phyloP scores from a whole-genome alignment of 1,140 invertebrate species.

The Megathymus violae region DNA sequence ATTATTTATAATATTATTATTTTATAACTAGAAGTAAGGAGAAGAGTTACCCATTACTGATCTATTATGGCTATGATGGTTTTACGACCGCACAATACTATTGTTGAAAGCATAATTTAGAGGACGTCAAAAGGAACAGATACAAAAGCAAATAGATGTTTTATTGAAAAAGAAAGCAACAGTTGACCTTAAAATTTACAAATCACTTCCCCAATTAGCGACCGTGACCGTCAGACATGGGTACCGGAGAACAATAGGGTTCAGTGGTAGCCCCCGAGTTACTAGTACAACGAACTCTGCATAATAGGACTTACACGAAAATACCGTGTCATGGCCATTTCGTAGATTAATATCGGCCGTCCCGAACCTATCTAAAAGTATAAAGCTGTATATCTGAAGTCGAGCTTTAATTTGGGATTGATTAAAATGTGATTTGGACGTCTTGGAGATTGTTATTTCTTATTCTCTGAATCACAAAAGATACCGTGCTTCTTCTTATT shows the following conservation, averaged over 20 bases:
- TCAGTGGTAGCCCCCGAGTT: conserved; percentile 41
- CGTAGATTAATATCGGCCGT: conserved; percentile 27
- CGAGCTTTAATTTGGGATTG: not conserved
- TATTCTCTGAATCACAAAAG: not conserved
- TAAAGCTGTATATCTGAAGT: conserved; percentile 5
- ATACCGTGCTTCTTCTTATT: not conserved
- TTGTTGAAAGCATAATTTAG: not conserved
- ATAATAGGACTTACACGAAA: conserved; percentile 26
- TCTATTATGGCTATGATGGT: not conserved
- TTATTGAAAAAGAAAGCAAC: conserved; percentile 49
- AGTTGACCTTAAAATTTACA: conserved; percentile 56
- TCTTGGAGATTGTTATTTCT: not conserved
- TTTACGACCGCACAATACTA: too few relatives aligned
- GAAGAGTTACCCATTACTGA: not conserved
- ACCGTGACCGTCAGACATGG: conserved; percentile 53
- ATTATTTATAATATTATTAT: too few relatives aligned
- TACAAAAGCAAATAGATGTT: not conserved
- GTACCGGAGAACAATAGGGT: conserved; percentile 46
- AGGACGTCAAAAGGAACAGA: not conserved
- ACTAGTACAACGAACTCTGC: conserved; percentile 31
- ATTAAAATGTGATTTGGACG: conserved; percentile 5
- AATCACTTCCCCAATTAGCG: conserved; percentile 68
- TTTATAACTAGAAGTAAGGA: not conserved
- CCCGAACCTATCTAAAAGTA: not conserved
- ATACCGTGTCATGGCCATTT: conserved; percentile 31